Percentiles rank a stretch among this genome's conserved stretches.
phyloP scores from a whole-genome alignment of 2,113 vertebrate genomes.

The Felis chaus region DNA sequence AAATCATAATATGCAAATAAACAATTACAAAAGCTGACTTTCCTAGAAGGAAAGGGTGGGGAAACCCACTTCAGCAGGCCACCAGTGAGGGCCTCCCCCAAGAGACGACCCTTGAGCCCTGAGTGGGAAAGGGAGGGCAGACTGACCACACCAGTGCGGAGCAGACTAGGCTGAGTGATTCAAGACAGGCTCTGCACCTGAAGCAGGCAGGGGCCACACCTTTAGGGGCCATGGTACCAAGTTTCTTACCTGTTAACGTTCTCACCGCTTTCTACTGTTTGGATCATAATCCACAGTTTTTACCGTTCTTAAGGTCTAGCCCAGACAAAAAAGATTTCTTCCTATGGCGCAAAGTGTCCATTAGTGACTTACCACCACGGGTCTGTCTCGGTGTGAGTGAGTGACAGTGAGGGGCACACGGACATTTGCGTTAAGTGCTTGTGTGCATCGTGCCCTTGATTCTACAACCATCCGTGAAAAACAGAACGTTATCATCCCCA shows the following conservation, averaged over 20 bases:
- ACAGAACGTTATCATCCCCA: background rate
- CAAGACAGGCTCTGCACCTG: fast-evolving
- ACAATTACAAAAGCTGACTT: background rate
- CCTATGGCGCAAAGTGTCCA: background rate
- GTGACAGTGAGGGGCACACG: background rate
- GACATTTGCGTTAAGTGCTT: background rate
- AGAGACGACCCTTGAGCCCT: background rate
- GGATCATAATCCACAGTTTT: background rate
- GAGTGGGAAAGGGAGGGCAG: too few relatives aligned
- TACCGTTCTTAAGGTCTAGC: background rate
- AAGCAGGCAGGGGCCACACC: background rate
- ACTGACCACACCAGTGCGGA: background rate
- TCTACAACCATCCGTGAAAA: background rate
- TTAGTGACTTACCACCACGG: background rate
- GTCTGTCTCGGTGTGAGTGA: background rate
- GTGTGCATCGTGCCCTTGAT: background rate
- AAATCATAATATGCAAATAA: background rate
- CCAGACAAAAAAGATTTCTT: background rate
- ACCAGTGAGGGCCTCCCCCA: background rate
- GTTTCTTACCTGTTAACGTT: background rate
- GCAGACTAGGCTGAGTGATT: fast-evolving
- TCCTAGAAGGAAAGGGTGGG: background rate
- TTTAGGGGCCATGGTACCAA: background rate
- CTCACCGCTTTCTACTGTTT: background rate
- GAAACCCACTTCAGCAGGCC: background rate